These are phyloP conservation scores for Emys orbicularis DNA, from an alignment of 2,797 vertebrate genomes.

Conservation along the genomic window DNA sequence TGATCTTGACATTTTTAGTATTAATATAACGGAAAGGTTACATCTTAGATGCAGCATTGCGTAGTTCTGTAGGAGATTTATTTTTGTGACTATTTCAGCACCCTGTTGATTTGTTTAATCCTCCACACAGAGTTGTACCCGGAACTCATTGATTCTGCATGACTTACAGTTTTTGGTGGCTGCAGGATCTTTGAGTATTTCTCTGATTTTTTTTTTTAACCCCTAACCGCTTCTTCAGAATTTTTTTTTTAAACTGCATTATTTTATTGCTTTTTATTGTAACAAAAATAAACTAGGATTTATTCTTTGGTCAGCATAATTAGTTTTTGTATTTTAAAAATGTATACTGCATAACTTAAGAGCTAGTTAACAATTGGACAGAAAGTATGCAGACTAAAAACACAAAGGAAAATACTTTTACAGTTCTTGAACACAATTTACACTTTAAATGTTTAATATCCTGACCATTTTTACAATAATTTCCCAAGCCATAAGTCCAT, in stretches of 20 bases:
- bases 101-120: background rate
- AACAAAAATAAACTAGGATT: background rate
- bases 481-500: background rate
- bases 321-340: background rate
- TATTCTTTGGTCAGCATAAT: background rate
- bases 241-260: background rate
- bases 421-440: background rate
- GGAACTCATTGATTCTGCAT: background rate
- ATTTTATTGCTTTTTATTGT: background rate
- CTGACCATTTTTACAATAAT: background rate
- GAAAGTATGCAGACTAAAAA: background rate
- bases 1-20: background rate
- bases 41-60: background rate
- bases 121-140: background rate
- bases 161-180: background rate
- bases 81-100: background rate
- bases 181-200: conserved; percentile 11
- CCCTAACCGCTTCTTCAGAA: background rate
- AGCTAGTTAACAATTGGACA: background rate
- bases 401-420: background rate
- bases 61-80: background rate
- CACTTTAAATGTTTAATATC: background rate
- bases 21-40: background rate
- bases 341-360: background rate
- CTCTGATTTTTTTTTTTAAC: background rate